Percentiles rank a stretch among this genome's conserved stretches.
Conservation (phyloP, 2,888 invertebrate genomes). For the Apodemia duryi region DNA sequence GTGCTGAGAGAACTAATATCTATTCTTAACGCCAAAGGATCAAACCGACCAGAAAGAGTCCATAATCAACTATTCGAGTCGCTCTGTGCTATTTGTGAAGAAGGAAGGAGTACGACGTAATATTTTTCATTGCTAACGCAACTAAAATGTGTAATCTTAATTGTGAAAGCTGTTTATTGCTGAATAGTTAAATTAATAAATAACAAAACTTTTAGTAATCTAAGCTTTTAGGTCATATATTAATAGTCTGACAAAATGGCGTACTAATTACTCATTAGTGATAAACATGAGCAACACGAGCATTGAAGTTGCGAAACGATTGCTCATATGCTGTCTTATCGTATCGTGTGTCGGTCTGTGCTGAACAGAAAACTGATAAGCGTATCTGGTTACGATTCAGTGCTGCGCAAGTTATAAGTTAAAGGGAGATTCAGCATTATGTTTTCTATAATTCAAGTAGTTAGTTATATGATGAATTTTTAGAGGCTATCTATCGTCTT, state of each 20-base stretch:
- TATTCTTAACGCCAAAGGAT: no score
- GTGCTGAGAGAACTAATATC: no score
- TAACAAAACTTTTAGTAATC: not conserved
- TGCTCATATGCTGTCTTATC: conserved; percentile 28
- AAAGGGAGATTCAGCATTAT: conserved; percentile 23
- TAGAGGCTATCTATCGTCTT: no score
- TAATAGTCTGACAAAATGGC: conserved; percentile 12
- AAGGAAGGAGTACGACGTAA: no score
- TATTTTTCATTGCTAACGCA: no score
- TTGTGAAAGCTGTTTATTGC: no score
- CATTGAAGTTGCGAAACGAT: conserved; percentile 37
- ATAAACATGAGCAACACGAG: conserved; percentile 30
- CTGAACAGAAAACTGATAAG: conserved; percentile 69
- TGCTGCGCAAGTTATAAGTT: conserved; percentile 37
- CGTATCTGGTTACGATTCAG: conserved; percentile 66
- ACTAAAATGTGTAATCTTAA: no score
- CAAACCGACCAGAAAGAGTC: no score
- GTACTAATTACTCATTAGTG: conserved; percentile 26
- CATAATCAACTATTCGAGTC: no score
- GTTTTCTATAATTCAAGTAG: no score
- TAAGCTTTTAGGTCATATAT: conserved; percentile 3
- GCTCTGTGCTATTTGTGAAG: no score
- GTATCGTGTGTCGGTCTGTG: conserved; percentile 40
- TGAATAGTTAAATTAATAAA: not conserved
- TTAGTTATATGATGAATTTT: no score